Percentiles rank a stretch among this genome's conserved stretches.
These are phyloP conservation scores for Clamator glandarius DNA, from an alignment of 2,797 vertebrate genomes.

Conservation along the genomic window DNA sequence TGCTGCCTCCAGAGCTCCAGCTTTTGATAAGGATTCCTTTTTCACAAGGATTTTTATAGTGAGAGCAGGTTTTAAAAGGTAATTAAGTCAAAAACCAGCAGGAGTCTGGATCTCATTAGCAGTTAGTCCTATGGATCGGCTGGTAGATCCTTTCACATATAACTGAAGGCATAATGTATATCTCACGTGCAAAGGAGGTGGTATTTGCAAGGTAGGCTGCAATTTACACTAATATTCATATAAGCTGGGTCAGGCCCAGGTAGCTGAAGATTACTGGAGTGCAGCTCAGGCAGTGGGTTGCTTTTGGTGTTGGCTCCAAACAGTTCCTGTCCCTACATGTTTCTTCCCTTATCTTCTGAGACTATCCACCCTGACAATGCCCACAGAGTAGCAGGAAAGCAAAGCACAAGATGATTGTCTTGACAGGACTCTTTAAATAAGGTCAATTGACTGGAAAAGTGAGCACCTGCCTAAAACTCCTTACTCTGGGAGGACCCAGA, in stretches of 20 bases:
- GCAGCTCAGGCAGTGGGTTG: not conserved
- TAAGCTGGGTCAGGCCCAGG: not conserved
- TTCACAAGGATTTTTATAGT: too few relatives aligned
- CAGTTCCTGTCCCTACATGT: not conserved
- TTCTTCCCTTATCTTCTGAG: not conserved
- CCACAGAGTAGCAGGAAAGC: not conserved
- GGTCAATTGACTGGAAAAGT: slow-evolving; percentile 20
- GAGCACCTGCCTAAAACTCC: not conserved
- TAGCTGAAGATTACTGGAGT: not conserved
- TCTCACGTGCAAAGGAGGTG: not conserved
- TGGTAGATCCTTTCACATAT: not conserved
- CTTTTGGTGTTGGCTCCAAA: not conserved
- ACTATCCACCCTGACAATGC: not conserved
- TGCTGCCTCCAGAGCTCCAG: not conserved
- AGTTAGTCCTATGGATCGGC: not conserved
- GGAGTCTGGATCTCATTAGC: not conserved
- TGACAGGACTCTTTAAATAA: slow-evolving; percentile 43
- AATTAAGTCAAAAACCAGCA: not conserved
- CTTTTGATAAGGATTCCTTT: not conserved
- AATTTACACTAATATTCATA: not conserved
- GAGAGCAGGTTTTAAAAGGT: too few relatives aligned
- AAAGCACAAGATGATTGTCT: not conserved
- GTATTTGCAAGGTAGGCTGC: not conserved
- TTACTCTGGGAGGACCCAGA: not conserved
- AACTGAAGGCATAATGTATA: not conserved